phyloP scores from a whole-genome alignment of 2,888 invertebrate species.

The Apamea epomidion region DNA sequence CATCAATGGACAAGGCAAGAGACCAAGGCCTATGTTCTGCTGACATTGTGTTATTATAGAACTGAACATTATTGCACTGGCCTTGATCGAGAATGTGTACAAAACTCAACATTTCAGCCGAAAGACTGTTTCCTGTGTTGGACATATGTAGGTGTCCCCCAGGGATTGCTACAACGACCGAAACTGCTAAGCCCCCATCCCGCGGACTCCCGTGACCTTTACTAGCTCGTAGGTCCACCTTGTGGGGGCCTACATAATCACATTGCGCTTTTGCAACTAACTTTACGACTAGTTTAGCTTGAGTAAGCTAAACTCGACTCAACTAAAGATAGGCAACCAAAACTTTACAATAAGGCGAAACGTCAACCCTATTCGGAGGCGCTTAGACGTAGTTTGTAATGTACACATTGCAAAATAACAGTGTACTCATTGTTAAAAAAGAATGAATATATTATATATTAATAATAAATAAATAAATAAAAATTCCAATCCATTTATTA shows the following conservation, averaged over 20 bases:
- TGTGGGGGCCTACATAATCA: background rate
- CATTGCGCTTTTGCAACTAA: background rate
- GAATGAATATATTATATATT: background rate
- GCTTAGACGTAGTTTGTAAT: background rate
- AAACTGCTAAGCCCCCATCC: background rate
- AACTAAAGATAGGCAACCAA: background rate
- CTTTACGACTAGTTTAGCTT: background rate
- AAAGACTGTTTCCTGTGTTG: background rate
- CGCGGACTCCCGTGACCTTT: background rate
- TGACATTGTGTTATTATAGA: constrained; percentile 31
- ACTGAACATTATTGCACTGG: constrained; percentile 6
- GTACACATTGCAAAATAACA: background rate
- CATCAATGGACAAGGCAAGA: constrained; percentile 42
- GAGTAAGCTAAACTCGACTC: background rate
- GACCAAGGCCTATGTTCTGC: constrained; percentile 31
- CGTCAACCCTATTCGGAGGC: constrained; percentile 1
- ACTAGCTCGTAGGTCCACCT: background rate
- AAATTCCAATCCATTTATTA: constrained; percentile 17
- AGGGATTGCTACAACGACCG: background rate
- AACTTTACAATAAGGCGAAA: background rate
- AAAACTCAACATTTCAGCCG: background rate
- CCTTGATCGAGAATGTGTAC: constrained; percentile 10
- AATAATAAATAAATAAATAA: too few species aligned
- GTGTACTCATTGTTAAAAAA: background rate
- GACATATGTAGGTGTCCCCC: background rate